These are phyloP conservation scores for Rhegmatorhina hoffmannsi DNA, from an alignment of 2,113 vertebrate genomes.

Conservation along the genomic window DNA sequence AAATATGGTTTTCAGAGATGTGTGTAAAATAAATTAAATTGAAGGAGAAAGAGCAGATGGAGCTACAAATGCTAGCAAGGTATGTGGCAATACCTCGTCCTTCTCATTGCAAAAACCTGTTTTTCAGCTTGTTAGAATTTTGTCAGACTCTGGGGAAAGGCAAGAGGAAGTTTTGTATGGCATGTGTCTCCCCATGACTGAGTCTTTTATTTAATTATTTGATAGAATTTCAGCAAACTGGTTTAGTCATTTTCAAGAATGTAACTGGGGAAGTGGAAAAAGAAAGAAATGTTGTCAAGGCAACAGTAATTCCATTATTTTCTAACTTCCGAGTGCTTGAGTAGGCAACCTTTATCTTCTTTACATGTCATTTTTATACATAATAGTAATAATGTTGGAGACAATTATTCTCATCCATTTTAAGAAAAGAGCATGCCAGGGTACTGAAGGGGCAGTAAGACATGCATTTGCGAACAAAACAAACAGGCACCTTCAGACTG, in stretches of 20 bases:
- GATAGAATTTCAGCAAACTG: not conserved
- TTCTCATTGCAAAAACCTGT: not conserved
- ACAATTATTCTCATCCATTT: constrained; percentile 14
- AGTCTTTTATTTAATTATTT: constrained; percentile 18
- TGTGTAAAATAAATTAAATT: not conserved
- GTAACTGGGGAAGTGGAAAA: not conserved
- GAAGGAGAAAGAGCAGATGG: not conserved
- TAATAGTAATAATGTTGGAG: not conserved
- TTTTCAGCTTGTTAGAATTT: not conserved
- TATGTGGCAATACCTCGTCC: not conserved
- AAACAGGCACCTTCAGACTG: not conserved
- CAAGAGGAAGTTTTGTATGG: not conserved
- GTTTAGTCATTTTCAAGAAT: constrained; percentile 20
- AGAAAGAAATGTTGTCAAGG: constrained; percentile 53
- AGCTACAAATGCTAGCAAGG: not conserved
- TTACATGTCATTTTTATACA: constrained; percentile 1
- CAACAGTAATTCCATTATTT: constrained; percentile 55
- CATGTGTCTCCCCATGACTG: not conserved
- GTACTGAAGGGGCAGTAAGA: not conserved
- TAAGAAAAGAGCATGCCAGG: not conserved
- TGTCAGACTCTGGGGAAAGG: not conserved
- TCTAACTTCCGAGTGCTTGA: constrained; percentile 35
- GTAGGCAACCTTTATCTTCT: constrained; percentile 28
- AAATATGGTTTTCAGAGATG: not conserved
- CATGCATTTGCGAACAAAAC: not conserved